Conservation (phyloP, 2,888 invertebrate genomes). For the Ptilodon capucinus region DNA sequence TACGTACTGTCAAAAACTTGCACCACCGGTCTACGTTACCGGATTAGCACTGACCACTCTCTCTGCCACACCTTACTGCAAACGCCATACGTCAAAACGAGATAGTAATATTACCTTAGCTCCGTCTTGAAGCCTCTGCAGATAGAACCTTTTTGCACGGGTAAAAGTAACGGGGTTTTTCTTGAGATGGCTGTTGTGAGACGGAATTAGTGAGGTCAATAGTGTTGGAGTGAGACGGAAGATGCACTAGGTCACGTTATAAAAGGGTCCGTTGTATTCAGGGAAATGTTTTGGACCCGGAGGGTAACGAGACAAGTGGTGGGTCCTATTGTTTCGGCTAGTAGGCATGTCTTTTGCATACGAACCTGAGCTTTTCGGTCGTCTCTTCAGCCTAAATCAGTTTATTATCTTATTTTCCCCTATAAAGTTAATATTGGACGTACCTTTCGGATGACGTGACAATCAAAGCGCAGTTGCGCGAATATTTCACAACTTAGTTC, state of each 20-base stretch:
- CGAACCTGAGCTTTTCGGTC: background rate
- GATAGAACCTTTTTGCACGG: slow-evolving; percentile 80
- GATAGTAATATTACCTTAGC: slow-evolving; percentile 27
- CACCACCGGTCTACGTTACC: slow-evolving; percentile 67
- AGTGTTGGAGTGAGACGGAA: slow-evolving; percentile 49
- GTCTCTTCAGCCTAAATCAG: no score
- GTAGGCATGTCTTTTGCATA: no score
- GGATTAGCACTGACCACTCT: slow-evolving; percentile 50
- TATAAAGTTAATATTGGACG: no score
- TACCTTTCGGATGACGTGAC: no score
- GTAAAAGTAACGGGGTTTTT: slow-evolving; percentile 82
- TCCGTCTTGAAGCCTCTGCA: slow-evolving; percentile 44
- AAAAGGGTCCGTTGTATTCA: slow-evolving; percentile 44
- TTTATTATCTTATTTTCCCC: no score
- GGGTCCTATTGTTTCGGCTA: no score
- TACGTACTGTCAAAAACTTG: slow-evolving; percentile 80
- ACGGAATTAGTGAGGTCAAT: slow-evolving; percentile 53
- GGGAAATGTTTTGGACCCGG: slow-evolving; percentile 26
- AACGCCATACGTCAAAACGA: slow-evolving; percentile 31
- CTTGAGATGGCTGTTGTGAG: slow-evolving; percentile 77
- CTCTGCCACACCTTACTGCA: slow-evolving; percentile 20
- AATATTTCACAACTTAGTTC: no score
- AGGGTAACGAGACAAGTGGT: slow-evolving; percentile 12
- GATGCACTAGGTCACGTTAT: slow-evolving; percentile 60
- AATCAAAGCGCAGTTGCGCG: no score